Conservation (phyloP, 2,888 invertebrate genomes). For the Epirrhoe tristata region DNA sequence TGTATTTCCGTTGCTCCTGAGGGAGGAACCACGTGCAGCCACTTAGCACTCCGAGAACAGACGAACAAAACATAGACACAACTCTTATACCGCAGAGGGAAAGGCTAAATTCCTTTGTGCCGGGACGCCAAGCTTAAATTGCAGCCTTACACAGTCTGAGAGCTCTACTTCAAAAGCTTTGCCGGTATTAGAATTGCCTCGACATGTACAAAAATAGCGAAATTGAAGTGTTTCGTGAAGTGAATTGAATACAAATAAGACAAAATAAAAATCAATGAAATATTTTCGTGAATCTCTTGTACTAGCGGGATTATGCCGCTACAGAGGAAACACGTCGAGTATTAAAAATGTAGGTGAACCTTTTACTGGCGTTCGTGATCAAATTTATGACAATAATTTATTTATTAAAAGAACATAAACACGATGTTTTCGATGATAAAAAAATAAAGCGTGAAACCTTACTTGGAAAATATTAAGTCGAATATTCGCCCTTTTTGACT, state of each 20-base stretch:
- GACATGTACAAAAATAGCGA: slow-evolving; percentile 79
- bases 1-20: slow-evolving; percentile 67
- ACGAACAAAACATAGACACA: slow-evolving; percentile 60
- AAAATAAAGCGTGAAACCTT: slow-evolving; percentile 48
- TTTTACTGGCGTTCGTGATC: slow-evolving; percentile 50
- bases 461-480: slow-evolving; percentile 53
- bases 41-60: slow-evolving; percentile 76
- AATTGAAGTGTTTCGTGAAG: slow-evolving; percentile 73
- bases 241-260: slow-evolving; percentile 66
- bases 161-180: slow-evolving; percentile 77
- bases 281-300: slow-evolving; percentile 45
- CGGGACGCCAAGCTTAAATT: slow-evolving; percentile 60
- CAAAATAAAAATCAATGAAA: slow-evolving; percentile 55
- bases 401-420: slow-evolving; percentile 53
- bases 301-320: slow-evolving; percentile 34
- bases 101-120: slow-evolving; percentile 67
- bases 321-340: slow-evolving; percentile 47
- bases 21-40: slow-evolving; percentile 77
- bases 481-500: slow-evolving; percentile 51
- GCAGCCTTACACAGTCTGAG: slow-evolving; percentile 71
- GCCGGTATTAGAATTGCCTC: slow-evolving; percentile 76
- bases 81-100: slow-evolving; percentile 55
- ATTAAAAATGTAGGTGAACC: slow-evolving; percentile 49
- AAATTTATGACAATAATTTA: slow-evolving; percentile 53
- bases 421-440: slow-evolving; percentile 38